Evolutionary conservation across 2,888 invertebrate genomes (phyloP), one percentile per base, ranked within the genome.

Genomic region (Harpalus rufipes): DNA sequence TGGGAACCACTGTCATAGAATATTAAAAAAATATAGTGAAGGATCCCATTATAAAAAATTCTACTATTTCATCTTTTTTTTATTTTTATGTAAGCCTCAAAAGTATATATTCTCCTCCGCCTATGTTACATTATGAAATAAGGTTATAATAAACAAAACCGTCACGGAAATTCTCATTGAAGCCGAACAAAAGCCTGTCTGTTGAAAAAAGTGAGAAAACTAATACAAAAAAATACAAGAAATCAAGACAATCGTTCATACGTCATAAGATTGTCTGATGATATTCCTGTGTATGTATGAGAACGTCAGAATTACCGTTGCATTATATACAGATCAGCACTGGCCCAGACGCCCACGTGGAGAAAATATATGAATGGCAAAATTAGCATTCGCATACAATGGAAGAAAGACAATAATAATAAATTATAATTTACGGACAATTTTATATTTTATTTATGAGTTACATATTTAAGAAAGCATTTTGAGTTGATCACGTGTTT

Each of bases 121-220:
- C 32, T 14, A 14, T 39, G 32, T 7, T 4, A 6, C 39, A 68
- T 68, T 68, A 68, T 68, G 68, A 68, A 68, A 68, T 68, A 68
- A 68, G 68, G 68, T 68, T 68, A 68, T 68, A 65, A 65, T 65
- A 68, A 68, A 68, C n/a, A 68, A 63, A 25, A 63, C 41, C 68
- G 68, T 32, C 68, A 68, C 68, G 68, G 6, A 25, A 68, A 68
- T 68, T 68, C 68, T 68, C 68, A 68, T 68, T 68, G 68, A 68
- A 63, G 68, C 32, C 39, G 41, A 68, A 68, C 68, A 68, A 68
- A 65, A 68, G 68, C 8, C 68, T 68, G 68, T 68, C 68, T 68
- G 32, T 32, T 32, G 68, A 68, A 68, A 68, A 68, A 68, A 68
- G 32, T 32, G 32, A 32, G 32, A 32, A 68, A 68, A 68, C n/a